These are phyloP conservation scores for Drosophila quinaria DNA, from an alignment of 2,888 invertebrate genomes.

Conservation along the genomic window DNA sequence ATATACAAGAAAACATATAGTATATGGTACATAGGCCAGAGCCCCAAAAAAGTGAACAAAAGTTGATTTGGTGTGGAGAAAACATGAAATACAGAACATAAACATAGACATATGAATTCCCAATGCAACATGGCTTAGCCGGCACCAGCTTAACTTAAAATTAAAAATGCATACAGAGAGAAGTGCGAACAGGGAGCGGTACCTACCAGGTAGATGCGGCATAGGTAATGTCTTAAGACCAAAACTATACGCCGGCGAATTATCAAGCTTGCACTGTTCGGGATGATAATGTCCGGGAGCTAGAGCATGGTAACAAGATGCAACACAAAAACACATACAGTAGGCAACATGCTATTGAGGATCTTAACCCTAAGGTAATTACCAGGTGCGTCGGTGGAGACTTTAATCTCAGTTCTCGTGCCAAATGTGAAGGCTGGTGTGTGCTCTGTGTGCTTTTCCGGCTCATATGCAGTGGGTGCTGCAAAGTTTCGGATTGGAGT, in stretches of 20 bases:
- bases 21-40: constrained; percentile 53
- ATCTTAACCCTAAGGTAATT: constrained; percentile 63
- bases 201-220: constrained; percentile 82
- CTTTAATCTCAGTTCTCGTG: constrained; percentile 85
- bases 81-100: constrained; percentile 56
- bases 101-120: constrained; percentile 20
- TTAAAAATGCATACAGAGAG: not conserved
- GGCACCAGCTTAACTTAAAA: constrained; percentile 7
- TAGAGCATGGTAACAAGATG: constrained; percentile 42
- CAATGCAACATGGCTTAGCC: constrained; percentile 7
- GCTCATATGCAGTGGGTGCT: constrained; percentile 86
- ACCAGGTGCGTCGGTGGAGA: constrained; percentile 86
- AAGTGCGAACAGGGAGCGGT: not conserved
- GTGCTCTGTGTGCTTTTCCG: constrained; percentile 84
- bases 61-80: constrained; percentile 20
- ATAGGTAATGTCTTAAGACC: constrained; percentile 86
- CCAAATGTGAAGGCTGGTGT: constrained; percentile 87
- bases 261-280: constrained; percentile 86
- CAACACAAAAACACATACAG: constrained; percentile 40
- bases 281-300: constrained; percentile 89
- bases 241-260: constrained; percentile 87
- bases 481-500: constrained; percentile 47
- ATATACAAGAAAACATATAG: constrained; percentile 31
- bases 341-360: constrained; percentile 40
- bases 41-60: constrained; percentile 46